Conservation (phyloP, 1,140 invertebrate species). For the Sitobion miscanthi region DNA sequence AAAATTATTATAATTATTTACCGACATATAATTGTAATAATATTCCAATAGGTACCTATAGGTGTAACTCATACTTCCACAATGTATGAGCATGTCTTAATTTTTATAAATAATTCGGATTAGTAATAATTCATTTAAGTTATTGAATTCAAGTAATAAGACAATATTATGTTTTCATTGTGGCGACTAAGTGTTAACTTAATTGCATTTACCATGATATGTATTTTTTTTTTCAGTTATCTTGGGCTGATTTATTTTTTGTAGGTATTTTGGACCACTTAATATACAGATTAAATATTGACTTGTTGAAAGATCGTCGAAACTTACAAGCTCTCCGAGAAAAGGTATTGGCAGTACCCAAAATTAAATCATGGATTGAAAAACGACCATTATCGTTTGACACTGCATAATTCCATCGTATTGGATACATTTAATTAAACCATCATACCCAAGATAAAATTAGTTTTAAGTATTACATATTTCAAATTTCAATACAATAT, state of each 20-base stretch:
- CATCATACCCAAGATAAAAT: no score
- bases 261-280: conserved; percentile 69
- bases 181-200: not conserved
- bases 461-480: no score
- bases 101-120: not conserved
- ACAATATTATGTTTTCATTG: not conserved
- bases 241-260: conserved; percentile 72
- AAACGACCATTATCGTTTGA: conserved; percentile 62
- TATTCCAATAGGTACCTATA: no score
- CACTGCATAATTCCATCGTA: no score
- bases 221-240: conserved; percentile 66
- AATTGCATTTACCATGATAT: not conserved
- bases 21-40: no score
- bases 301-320: conserved; percentile 67
- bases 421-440: no score
- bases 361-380: conserved; percentile 65
- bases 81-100: no score
- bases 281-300: conserved; percentile 67
- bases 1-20: no score
- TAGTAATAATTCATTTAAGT: not conserved
- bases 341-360: conserved; percentile 64
- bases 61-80: no score
- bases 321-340: conserved; percentile 64
- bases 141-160: not conserved
- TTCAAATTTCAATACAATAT: no score